These are phyloP conservation scores for Ferrisia virgata DNA, from an alignment of 2,888 invertebrate genomes.

Conservation along the genomic window DNA sequence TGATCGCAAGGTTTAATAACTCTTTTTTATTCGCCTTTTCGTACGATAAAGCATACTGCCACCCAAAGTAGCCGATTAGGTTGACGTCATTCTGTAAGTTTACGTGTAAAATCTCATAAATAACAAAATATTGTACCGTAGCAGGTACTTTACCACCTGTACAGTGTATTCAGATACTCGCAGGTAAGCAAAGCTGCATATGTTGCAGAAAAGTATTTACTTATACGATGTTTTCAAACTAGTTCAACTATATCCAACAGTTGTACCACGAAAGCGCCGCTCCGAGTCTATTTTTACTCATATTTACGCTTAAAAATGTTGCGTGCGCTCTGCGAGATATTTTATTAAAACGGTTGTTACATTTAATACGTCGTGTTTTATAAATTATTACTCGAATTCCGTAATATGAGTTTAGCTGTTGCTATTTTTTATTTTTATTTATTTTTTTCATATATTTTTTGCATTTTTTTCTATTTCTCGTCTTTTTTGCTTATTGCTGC, in stretches of 20 bases:
- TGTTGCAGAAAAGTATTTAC: too few species aligned
- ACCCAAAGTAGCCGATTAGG: constrained; percentile 38
- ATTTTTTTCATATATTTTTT: background rate
- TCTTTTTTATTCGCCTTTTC: too few species aligned
- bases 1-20: too few species aligned
- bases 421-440: background rate
- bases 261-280: constrained; percentile 32
- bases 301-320: constrained; percentile 38
- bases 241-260: constrained; percentile 26
- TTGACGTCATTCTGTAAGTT: constrained; percentile 12
- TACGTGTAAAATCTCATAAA: constrained; percentile 9
- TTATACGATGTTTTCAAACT: constrained; percentile 37
- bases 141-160: background rate
- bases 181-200: too few species aligned
- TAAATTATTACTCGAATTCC: constrained; percentile 36
- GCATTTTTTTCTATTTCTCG: background rate
- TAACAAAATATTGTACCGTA: constrained; percentile 4
- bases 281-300: constrained; percentile 13
- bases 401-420: background rate
- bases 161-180: too few species aligned
- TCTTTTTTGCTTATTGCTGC: background rate
- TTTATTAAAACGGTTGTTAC: constrained; percentile 43
- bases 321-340: constrained; percentile 39
- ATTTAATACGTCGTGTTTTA: constrained; percentile 44
- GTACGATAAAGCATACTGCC: too few species aligned